Evolutionary conservation across 2,113 vertebrate species (phyloP), one percentile per base, ranked within the genome.

Genomic region (Amazona guildingii): DNA sequence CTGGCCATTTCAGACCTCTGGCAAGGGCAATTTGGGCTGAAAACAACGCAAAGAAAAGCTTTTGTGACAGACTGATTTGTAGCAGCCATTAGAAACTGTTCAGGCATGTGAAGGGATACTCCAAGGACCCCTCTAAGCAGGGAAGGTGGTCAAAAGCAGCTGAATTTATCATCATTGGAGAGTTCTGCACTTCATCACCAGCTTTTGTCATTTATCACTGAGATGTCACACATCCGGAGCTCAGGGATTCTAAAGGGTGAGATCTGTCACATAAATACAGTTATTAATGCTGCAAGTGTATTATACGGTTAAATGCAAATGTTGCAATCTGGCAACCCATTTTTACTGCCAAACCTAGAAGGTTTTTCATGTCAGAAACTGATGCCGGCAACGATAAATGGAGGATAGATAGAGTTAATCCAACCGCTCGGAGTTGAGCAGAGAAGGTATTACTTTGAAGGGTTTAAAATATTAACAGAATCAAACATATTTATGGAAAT

Each of bases 401-500:
- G 51, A 55, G 94, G 70, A 92, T 37, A 96, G 95, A 97, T 95
- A 95, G 96, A 97, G 91, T 94, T 97, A 97, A 97, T 96, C 96
- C 73, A 2, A 79, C 82, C 3, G 73, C 93, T 96, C 83, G 76
- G 90, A 95, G 91, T 94, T 92, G 95, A 96, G 94, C 90, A 48
- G 67, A 84, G 88, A 94, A 97, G 92, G 90, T 90, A 96, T 96
- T 96, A 92, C 96, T 97, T 97, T 96, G 92, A 96, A 96, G 94
- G 95, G 92, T 90, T 97, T 97, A 97, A 95, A 84, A 94, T 97
- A 97, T 97, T 97, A 97, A 93, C 25, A 0, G 90, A 96, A 95
- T 92, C 91, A 92, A 95, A 96, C 95, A 97, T 95, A 96, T 96
- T 96, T 91, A 96, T 96, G 97, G 95, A 97, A 93, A 97, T 94